Conservation (phyloP, 2,888 invertebrate genomes). For the Dolichomitus sp. region DNA sequence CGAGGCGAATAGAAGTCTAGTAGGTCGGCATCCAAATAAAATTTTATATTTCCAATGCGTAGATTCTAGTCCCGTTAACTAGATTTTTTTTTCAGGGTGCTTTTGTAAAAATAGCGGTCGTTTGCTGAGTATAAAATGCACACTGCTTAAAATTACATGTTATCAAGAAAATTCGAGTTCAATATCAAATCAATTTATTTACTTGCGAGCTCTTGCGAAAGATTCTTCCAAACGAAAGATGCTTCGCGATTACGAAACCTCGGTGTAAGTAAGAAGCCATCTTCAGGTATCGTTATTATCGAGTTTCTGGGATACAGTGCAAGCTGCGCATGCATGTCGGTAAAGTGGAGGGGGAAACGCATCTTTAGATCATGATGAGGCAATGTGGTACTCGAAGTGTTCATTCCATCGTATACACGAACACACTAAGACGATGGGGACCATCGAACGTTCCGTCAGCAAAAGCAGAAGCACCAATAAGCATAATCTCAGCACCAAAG, state of each 20-base stretch:
- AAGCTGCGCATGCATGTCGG: background rate
- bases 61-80: too few relatives aligned
- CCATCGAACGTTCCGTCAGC: conserved; percentile 22
- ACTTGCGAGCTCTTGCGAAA: background rate
- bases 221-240: conserved; percentile 14
- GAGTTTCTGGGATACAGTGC: conserved; percentile 26
- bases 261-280: conserved; percentile 21
- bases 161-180: background rate
- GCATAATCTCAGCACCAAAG: conserved; percentile 46
- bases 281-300: conserved; percentile 48
- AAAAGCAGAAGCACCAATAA: conserved; percentile 35
- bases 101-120: too few relatives aligned
- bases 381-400: conserved; percentile 49
- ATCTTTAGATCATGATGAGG: conserved; percentile 49
- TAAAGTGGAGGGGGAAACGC: conserved; percentile 32
- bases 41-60: too few relatives aligned
- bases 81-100: too few relatives aligned
- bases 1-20: too few relatives aligned
- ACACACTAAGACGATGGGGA: conserved; percentile 27
- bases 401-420: conserved; percentile 58
- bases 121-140: too few relatives aligned
- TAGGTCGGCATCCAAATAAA: too few relatives aligned
- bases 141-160: background rate
- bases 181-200: conserved; percentile 7
- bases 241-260: conserved; percentile 39